phyloP scores from a whole-genome alignment of 1,140 invertebrate species.

The Sitodiplosis mosellana region DNA sequence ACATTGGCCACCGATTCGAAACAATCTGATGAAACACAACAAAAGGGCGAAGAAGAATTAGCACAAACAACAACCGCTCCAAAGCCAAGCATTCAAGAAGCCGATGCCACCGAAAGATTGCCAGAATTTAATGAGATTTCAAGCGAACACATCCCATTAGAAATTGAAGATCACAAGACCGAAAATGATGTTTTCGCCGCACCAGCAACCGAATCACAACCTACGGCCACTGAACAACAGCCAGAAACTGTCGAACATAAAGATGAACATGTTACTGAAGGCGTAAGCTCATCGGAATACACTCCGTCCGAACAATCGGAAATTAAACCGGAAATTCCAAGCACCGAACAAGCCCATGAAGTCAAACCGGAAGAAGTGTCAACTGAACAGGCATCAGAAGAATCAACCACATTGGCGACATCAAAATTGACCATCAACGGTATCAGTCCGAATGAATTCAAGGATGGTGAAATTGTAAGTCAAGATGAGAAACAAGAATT shows the following conservation, averaged over 20 bases:
- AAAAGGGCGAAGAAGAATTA: neutral
- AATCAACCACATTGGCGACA: neutral
- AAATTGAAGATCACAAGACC: neutral
- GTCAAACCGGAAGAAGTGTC: neutral
- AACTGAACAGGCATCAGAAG: neutral
- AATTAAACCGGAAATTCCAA: too few species aligned
- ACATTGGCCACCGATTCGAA: neutral
- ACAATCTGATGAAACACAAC: neutral
- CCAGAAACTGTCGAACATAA: neutral
- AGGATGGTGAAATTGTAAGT: too few species aligned
- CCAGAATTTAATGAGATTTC: neutral
- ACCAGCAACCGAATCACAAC: neutral
- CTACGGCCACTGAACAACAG: neutral
- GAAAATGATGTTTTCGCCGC: neutral
- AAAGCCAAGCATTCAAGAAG: neutral
- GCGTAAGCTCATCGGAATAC: neutral
- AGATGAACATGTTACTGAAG: conserved; percentile 1
- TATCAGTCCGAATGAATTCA: too few species aligned
- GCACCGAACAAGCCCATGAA: neutral
- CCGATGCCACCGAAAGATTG: conserved; percentile 1
- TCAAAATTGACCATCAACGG: too few species aligned
- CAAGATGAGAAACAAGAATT: too few species aligned
- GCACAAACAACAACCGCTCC: neutral
- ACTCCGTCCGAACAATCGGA: neutral
- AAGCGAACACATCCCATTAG: neutral